Conservation (phyloP, 2,888 invertebrate genomes). For the Agrenia bidenticulata region DNA sequence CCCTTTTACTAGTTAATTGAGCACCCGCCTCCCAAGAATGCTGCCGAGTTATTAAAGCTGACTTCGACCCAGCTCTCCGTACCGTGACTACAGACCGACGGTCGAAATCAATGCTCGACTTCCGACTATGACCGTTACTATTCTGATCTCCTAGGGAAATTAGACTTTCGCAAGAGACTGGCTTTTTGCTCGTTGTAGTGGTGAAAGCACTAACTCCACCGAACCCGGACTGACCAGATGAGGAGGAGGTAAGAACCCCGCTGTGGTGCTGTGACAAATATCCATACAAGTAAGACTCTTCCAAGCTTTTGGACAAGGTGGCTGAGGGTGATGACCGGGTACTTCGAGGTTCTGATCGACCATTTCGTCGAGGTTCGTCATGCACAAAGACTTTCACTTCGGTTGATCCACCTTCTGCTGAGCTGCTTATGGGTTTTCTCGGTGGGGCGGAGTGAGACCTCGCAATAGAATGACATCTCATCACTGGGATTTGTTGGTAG, state of each 20-base stretch:
- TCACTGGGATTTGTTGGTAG: slow-evolving; percentile 51
- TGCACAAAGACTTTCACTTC: slow-evolving; percentile 53
- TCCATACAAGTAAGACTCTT: slow-evolving; percentile 50
- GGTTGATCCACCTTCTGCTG: slow-evolving; percentile 32
- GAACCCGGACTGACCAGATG: slow-evolving; percentile 45
- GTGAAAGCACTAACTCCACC: slow-evolving; percentile 36
- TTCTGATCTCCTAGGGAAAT: slow-evolving; percentile 58
- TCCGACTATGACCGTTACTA: slow-evolving; percentile 58
- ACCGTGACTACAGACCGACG: slow-evolving; percentile 54
- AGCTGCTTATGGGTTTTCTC: slow-evolving; percentile 35
- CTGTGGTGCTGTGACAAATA: slow-evolving; percentile 40
- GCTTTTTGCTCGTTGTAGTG: slow-evolving; percentile 52
- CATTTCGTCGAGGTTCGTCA: slow-evolving; percentile 42
- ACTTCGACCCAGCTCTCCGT: slow-evolving; percentile 47
- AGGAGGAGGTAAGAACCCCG: slow-evolving; percentile 41
- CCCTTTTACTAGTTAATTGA: slow-evolving; percentile 32
- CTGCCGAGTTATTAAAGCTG: slow-evolving; percentile 41
- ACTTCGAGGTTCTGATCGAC: slow-evolving; percentile 32
- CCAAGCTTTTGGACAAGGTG: slow-evolving; percentile 47
- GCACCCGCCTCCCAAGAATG: slow-evolving; percentile 45
- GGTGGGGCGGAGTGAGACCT: slow-evolving; percentile 50
- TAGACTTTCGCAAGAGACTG: slow-evolving; percentile 61
- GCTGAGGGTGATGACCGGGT: slow-evolving; percentile 44
- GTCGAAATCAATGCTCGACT: slow-evolving; percentile 60
- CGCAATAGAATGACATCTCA: slow-evolving; percentile 28